phyloP scores from a whole-genome alignment of 2,888 invertebrate genomes.

The Apotomis capreana region DNA sequence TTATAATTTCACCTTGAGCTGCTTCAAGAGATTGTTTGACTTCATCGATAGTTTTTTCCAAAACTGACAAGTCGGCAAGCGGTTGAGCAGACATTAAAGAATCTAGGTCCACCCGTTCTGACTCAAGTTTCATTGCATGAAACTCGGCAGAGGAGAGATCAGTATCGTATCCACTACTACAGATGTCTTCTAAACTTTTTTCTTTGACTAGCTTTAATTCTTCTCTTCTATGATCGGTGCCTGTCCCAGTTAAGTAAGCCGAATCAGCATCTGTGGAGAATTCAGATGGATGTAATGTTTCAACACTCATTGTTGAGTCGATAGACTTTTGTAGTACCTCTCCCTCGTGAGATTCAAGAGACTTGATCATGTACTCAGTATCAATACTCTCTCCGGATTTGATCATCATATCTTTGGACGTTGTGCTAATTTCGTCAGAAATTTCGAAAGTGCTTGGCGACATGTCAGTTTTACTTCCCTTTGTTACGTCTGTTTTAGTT shows the following conservation, averaged over 20 bases:
- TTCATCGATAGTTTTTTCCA: slow-evolving; percentile 88
- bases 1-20: slow-evolving; percentile 87
- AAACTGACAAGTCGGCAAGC: slow-evolving; percentile 81
- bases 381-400: slow-evolving; percentile 81
- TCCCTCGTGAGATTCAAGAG: slow-evolving; percentile 79
- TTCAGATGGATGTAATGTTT: slow-evolving; percentile 79
- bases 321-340: slow-evolving; percentile 80
- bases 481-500: slow-evolving; percentile 59
- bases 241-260: slow-evolving; percentile 75
- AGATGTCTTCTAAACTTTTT: slow-evolving; percentile 85
- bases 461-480: slow-evolving; percentile 69
- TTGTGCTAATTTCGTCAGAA: slow-evolving; percentile 72
- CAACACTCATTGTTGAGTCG: slow-evolving; percentile 80
- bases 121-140: slow-evolving; percentile 80
- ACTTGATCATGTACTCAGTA: slow-evolving; percentile 80
- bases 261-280: slow-evolving; percentile 81
- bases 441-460: slow-evolving; percentile 71
- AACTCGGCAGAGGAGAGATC: slow-evolving; percentile 86
- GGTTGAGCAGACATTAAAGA: slow-evolving; percentile 79
- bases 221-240: slow-evolving; percentile 69
- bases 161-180: slow-evolving; percentile 87
- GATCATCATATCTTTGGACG: slow-evolving; percentile 78
- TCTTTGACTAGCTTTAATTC: slow-evolving; percentile 77
- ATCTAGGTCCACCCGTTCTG: slow-evolving; percentile 78
- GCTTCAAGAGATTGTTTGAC: slow-evolving; percentile 88